A percentile compares a stretch with the other conserved stretches of the same genome.
Evolutionary conservation across 2,888 invertebrate genomes (phyloP).

Genomic region (Phorcus lineatus): DNA sequence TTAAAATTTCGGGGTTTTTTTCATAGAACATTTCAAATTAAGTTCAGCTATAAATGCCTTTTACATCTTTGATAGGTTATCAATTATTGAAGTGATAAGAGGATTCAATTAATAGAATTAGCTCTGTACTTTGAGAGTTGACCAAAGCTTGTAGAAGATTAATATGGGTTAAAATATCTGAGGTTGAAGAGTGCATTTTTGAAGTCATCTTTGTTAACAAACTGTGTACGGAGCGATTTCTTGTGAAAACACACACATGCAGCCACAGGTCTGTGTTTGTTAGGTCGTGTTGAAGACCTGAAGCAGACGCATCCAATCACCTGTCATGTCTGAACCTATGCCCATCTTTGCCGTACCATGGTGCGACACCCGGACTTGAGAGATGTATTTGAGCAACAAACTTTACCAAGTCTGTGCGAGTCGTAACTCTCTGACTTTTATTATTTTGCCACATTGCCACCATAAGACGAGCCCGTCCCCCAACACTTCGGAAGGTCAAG

Average conservation of each 20-base stretch:
- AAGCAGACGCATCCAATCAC: not conserved
- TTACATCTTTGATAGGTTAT: too few relatives aligned
- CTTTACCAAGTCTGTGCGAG: not conserved
- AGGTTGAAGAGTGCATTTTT: too few relatives aligned
- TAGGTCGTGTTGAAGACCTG: not conserved
- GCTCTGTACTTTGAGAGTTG: too few relatives aligned
- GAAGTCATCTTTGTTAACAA: constrained; percentile 4
- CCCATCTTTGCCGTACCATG: not conserved
- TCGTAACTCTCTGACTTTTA: not conserved
- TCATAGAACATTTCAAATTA: too few relatives aligned
- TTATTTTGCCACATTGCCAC: not conserved
- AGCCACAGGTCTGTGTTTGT: not conserved
- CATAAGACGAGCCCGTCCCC: not conserved
- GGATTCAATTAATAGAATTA: too few relatives aligned
- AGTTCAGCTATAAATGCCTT: too few relatives aligned
- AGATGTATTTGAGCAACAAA: not conserved
- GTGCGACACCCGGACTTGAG: not conserved
- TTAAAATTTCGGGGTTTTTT: too few relatives aligned
- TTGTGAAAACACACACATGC: constrained; percentile 1
- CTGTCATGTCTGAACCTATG: not conserved
- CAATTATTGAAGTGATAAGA: too few relatives aligned
- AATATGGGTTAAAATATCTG: too few relatives aligned
- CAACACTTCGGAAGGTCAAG: not conserved
- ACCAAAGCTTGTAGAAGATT: too few relatives aligned
- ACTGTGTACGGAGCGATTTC: not conserved